Evolutionary conservation across 1,140 invertebrate species (phyloP).

Genomic region (Physella acuta): DNA sequence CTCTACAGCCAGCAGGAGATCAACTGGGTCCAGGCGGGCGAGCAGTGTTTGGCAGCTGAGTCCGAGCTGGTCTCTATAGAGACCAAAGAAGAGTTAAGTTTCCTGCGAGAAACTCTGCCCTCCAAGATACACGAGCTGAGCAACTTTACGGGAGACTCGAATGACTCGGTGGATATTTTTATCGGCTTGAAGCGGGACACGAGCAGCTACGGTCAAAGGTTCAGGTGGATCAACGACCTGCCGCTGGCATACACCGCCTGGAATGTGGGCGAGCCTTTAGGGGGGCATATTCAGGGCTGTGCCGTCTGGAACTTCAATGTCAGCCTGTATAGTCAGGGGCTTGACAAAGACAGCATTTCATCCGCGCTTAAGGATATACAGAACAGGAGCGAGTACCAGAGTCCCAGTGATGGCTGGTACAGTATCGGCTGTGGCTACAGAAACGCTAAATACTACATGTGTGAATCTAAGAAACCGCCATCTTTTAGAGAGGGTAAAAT

Average conservation of each 20-base stretch:
- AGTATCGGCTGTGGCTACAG: conserved; percentile 13
- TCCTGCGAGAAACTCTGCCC: not conserved
- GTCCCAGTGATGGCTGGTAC: not conserved
- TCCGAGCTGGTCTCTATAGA: conserved; percentile 14
- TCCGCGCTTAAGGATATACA: not conserved
- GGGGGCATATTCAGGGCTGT: conserved; percentile 15
- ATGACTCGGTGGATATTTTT: not conserved
- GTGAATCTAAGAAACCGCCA: conserved; percentile 13
- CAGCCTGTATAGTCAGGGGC: not conserved
- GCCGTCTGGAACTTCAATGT: conserved; percentile 8
- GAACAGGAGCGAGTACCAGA: conserved; percentile 9
- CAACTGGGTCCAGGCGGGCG: conserved; percentile 18
- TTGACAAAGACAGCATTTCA: not conserved
- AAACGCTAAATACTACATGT: not conserved
- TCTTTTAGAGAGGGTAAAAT: not conserved
- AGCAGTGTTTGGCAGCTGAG: not conserved
- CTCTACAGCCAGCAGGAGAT: not conserved
- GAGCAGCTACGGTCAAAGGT: not conserved
- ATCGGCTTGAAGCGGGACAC: conserved; percentile 6
- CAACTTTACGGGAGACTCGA: not conserved
- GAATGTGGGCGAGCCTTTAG: not conserved
- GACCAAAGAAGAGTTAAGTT: conserved; percentile 10
- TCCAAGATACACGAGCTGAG: not conserved
- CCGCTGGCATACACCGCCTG: conserved; percentile 1
- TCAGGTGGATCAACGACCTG: conserved; percentile 7